Percentiles rank a stretch among this genome's conserved stretches.
Evolutionary conservation across 2,797 vertebrate genomes (phyloP).

Genomic region (Sebastes variabilis): DNA sequence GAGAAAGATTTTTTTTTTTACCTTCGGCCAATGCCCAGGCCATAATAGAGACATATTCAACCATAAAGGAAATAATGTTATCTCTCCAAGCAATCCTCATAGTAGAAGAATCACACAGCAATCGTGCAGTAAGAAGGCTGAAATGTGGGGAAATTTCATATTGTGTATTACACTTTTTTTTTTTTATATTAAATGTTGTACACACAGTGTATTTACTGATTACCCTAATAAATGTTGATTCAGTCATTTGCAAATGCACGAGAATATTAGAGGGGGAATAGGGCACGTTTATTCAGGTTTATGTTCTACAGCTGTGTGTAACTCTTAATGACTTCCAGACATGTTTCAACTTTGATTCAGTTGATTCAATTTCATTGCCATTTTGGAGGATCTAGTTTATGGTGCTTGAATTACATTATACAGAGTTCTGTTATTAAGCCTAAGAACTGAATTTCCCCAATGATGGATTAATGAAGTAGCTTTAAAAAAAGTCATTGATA

Average conservation of each 20-base stretch:
- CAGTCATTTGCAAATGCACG: background rate
- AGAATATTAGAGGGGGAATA: background rate
- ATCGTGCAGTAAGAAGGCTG: background rate
- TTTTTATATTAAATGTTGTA: background rate
- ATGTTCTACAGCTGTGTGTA: background rate
- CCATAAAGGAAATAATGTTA: background rate
- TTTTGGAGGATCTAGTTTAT: background rate
- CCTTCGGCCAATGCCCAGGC: background rate
- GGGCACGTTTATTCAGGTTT: background rate
- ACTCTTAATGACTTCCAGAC: background rate
- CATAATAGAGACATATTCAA: constrained; percentile 10
- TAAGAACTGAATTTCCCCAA: background rate
- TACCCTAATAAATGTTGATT: background rate
- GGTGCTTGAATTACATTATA: background rate
- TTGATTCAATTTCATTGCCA: background rate
- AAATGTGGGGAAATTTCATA: background rate
- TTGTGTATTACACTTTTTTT: background rate
- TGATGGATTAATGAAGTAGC: background rate
- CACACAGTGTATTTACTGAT: background rate
- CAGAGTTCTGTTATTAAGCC: background rate
- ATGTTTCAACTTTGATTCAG: background rate
- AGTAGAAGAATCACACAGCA: background rate
- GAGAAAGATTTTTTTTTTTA: background rate
- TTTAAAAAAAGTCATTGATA: background rate
- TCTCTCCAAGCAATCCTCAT: background rate